Evolutionary conservation across 2,797 vertebrate species (phyloP), one percentile per base, ranked within the genome.

Genomic region (Lerista edwardsae): DNA sequence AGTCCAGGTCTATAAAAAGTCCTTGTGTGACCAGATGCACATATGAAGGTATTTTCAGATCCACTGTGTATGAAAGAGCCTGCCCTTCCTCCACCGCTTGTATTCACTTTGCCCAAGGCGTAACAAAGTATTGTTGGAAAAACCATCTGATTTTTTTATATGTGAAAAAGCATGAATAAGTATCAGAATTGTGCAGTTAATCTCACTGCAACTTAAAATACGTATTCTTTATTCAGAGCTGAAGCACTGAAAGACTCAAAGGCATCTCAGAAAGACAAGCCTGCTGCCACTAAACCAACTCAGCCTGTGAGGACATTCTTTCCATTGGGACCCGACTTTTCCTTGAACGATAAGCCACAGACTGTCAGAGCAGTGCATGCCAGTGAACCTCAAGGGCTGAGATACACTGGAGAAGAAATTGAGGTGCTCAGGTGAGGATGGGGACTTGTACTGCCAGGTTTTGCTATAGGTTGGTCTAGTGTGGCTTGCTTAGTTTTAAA

Each of bases 341-440:
- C 94, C 78, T 94, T 98, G 86, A 95, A 97, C 0, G 98, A 99
- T 92, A 97, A 97, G 76, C 92, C 98, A 12, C 97, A 98, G 90
- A 93, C 96, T 0, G 93, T 97, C 64, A 94, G 97, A 91, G 95
- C 97, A 1, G 97, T 97, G 51, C 98, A 99, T 90, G 97, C 97
- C 74, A 97, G 97, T 68, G 98, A 99, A 75, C 92, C 97, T 2
- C 97, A 98, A 71, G 97, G 98, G 47, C 98, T 98, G 93, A 97
- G 97, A 72, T 99, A 99, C 89, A 98, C 98, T 0, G 88, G 96
- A 1, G 98, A 99, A 91, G 99, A 99, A 94, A 99, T 99, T 64
- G 96, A 99, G 94, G 99, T 99, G 81, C 98, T 99, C 93, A 98
- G 99, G 99, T 99, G 93, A 96, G 83, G 4, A 23, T n/a, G 51